Conservation (phyloP, 1,140 invertebrate genomes). For the Drosophila pallidifrons region DNA sequence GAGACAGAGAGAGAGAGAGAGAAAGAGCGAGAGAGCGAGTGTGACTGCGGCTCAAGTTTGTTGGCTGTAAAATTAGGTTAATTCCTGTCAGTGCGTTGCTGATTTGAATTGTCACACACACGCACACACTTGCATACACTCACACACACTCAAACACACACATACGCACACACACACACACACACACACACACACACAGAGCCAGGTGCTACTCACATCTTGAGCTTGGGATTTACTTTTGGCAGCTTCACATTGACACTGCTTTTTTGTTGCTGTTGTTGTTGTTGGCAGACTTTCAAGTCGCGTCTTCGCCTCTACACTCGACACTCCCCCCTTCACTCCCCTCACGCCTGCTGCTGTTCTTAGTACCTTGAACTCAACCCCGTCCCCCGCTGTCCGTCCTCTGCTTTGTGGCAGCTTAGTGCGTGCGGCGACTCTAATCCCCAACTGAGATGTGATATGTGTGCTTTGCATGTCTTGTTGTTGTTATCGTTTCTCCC, state of each 20-base stretch:
- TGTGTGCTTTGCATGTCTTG: constrained; percentile 28
- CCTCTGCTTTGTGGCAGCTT: constrained; percentile 18
- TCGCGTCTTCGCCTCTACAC: background rate
- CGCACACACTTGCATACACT: constrained; percentile 3
- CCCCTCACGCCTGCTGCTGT: background rate
- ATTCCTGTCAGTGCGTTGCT: constrained; percentile 80
- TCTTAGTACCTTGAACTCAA: background rate
- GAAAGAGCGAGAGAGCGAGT: background rate
- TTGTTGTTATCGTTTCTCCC: background rate
- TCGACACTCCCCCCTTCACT: background rate
- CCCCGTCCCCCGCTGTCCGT: background rate
- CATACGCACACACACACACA: no score
- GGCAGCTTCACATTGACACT: constrained; percentile 33
- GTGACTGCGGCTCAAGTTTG: constrained; percentile 49
- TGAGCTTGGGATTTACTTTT: constrained; percentile 37
- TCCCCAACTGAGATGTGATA: constrained; percentile 41
- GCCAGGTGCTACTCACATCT: constrained; percentile 25
- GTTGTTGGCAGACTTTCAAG: background rate
- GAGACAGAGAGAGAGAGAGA: background rate
- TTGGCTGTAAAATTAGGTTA: constrained; percentile 82
- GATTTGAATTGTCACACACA: constrained; percentile 60
- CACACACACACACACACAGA: constrained; percentile 9
- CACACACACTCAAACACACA: constrained; percentile 1
- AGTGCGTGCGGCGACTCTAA: constrained; percentile 36
- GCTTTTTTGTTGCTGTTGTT: background rate